Evolutionary conservation across 2,113 vertebrate species (phyloP).

Genomic region (Anser brachyrhynchus): DNA sequence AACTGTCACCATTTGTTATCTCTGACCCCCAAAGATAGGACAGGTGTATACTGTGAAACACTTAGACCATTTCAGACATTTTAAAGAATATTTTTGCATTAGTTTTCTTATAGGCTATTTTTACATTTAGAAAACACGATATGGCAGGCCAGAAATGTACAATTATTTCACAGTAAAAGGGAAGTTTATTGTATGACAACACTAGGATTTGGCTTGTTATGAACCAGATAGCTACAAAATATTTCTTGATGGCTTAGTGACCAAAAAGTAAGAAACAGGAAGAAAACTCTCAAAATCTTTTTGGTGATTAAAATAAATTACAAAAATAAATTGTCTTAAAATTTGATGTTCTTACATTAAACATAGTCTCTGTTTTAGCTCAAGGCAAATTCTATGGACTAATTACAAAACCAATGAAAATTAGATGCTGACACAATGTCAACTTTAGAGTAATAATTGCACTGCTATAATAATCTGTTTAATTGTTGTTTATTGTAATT

Average conservation of each 20-base stretch:
- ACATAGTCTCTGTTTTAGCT: slow-evolving; percentile 34
- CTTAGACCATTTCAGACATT: background rate
- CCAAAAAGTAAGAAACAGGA: background rate
- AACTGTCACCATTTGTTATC: background rate
- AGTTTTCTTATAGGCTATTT: background rate
- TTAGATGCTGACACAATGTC: slow-evolving; percentile 65
- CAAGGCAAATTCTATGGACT: slow-evolving; percentile 52
- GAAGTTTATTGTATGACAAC: background rate
- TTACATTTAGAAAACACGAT: background rate
- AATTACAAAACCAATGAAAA: slow-evolving; percentile 62
- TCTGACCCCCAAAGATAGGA: background rate
- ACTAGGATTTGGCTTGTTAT: background rate
- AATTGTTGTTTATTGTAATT: slow-evolving; percentile 78
- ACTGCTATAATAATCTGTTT: slow-evolving; percentile 68
- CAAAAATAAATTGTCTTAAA: background rate
- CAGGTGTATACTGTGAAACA: background rate
- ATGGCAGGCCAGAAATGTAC: background rate
- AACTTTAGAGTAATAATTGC: slow-evolving; percentile 64
- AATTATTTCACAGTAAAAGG: background rate
- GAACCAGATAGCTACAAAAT: background rate
- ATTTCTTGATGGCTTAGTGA: background rate
- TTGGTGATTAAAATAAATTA: background rate
- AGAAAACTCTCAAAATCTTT: background rate
- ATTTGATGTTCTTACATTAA: background rate
- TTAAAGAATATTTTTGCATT: background rate